phyloP scores from a whole-genome alignment of 2,888 invertebrate genomes.

The Unio pictorum region DNA sequence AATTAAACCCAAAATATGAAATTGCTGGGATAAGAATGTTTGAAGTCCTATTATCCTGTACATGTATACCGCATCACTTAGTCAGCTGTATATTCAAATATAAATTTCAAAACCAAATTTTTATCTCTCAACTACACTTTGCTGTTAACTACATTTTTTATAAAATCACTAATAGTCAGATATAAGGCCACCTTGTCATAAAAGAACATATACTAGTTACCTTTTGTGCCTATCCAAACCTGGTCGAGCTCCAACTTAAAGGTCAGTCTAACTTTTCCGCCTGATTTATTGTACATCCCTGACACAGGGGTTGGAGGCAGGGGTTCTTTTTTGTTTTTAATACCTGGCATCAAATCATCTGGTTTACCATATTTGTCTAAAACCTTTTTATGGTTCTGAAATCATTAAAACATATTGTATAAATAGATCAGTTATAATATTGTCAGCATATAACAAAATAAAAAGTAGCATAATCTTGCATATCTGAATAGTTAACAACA shows the following conservation, averaged over 20 bases:
- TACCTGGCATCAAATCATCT: constrained; percentile 90
- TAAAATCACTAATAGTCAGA: not conserved
- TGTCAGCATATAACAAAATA: not conserved
- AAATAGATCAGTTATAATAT: not conserved
- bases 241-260: constrained; percentile 93
- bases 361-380: constrained; percentile 88
- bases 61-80: no score
- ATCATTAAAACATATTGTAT: not conserved
- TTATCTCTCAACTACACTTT: no score
- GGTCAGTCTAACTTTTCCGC: constrained; percentile 90
- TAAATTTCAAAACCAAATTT: no score
- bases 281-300: constrained; percentile 92
- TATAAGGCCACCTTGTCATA: not conserved
- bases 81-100: no score
- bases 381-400: constrained; percentile 84
- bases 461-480: no score
- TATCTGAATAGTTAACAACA: no score
- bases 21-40: no score
- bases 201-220: constrained; percentile 42
- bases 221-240: constrained; percentile 91
- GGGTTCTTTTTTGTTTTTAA: constrained; percentile 84
- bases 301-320: constrained; percentile 86
- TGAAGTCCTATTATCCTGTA: no score
- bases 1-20: no score
- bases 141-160: no score